Percentiles rank a stretch among this genome's conserved stretches.
Conservation (phyloP, 2,888 invertebrate species). For the Conops quadrifasciatus region DNA sequence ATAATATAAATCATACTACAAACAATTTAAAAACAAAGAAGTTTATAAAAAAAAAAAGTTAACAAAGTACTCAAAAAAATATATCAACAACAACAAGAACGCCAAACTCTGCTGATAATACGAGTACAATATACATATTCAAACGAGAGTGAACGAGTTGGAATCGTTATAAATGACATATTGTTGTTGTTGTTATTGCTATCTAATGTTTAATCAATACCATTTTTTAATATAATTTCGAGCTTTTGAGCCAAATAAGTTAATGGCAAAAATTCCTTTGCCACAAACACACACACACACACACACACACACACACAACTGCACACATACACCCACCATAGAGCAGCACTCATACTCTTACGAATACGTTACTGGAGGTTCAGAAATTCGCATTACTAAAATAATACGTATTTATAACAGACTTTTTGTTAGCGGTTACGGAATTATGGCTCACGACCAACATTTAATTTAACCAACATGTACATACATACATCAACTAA, state of each 20-base stretch:
- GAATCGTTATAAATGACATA: too few relatives aligned
- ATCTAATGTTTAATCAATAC: conserved; percentile 32
- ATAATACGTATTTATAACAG: too few relatives aligned
- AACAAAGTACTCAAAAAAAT: neutral
- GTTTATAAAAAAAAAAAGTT: too few relatives aligned
- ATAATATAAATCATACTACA: too few relatives aligned
- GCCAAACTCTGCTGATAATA: too few relatives aligned
- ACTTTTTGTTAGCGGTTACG: conserved; percentile 19
- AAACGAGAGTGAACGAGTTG: too few relatives aligned
- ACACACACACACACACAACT: neutral
- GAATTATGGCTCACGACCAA: conserved; percentile 25
- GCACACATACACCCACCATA: neutral
- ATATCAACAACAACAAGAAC: conserved; percentile 12
- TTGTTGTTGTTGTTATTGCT: neutral
- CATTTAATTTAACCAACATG: conserved; percentile 6
- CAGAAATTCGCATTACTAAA: too few relatives aligned
- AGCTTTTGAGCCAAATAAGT: neutral
- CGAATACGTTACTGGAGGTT: too few relatives aligned
- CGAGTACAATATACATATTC: too few relatives aligned
- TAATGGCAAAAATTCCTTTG: neutral
- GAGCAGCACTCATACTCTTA: neutral
- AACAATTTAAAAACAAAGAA: too few relatives aligned
- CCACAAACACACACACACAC: neutral
- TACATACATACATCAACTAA: neutral
- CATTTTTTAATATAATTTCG: neutral